phyloP scores from a whole-genome alignment of 2,113 vertebrate species.

The Benitochromis conjunctus region DNA sequence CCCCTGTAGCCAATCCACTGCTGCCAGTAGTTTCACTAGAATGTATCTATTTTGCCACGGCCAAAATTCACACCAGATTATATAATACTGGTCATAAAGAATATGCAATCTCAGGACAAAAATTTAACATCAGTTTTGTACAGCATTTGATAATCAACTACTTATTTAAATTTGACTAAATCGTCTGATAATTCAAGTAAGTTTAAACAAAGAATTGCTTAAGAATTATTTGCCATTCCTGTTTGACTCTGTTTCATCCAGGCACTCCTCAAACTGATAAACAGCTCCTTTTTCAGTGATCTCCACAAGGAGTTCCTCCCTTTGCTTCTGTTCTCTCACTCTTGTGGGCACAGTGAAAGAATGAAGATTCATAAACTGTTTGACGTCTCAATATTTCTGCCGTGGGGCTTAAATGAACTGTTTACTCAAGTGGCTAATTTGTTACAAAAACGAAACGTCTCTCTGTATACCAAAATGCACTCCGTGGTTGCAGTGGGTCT shows the following conservation, averaged over 20 bases:
- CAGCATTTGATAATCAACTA: not conserved
- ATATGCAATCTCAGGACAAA: not conserved
- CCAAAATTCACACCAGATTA: not conserved
- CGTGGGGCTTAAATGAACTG: slow-evolving; percentile 36
- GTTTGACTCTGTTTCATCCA: not conserved
- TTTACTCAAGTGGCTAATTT: slow-evolving; percentile 63
- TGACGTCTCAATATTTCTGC: slow-evolving; percentile 54
- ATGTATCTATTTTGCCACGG: not conserved
- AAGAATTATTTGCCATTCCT: not conserved
- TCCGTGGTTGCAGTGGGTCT: slow-evolving; percentile 7
- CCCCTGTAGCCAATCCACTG: not conserved
- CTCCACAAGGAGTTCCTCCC: not conserved
- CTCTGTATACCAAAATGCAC: slow-evolving; percentile 43
- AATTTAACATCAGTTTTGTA: not conserved
- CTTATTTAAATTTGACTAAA: not conserved
- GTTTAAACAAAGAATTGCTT: not conserved
- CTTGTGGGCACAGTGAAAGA: slow-evolving; percentile 17
- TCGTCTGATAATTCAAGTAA: not conserved
- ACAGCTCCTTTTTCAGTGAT: not conserved
- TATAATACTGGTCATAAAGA: not conserved
- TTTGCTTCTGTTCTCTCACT: slow-evolving; percentile 16
- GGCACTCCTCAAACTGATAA: not conserved
- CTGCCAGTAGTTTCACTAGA: not conserved
- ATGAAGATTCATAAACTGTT: slow-evolving; percentile 64
- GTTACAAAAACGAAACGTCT: slow-evolving; percentile 54